These are phyloP conservation scores for Odontesthes bonariensis DNA, from an alignment of 2,113 vertebrate genomes.

Conservation along the genomic window DNA sequence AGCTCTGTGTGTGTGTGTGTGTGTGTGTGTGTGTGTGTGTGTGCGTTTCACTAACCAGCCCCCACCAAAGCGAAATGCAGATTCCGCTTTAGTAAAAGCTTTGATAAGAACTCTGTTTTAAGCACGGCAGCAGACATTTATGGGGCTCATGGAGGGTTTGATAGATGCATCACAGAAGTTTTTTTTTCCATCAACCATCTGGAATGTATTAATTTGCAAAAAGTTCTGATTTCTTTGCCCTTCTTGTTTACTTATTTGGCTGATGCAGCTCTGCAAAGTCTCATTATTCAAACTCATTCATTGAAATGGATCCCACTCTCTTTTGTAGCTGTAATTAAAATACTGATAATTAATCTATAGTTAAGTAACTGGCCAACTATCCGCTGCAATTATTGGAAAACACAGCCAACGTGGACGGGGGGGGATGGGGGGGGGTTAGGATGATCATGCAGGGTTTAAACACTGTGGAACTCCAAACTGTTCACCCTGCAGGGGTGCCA, in stretches of 20 bases:
- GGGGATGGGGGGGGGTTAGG: too few species aligned
- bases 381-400: slow-evolving; percentile 51
- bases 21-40: slow-evolving; percentile 36
- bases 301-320: not conserved
- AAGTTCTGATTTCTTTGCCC: slow-evolving; percentile 26
- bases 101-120: slow-evolving; percentile 56
- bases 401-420: slow-evolving; percentile 4
- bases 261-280: not conserved
- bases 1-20: slow-evolving; percentile 41
- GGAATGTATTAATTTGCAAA: slow-evolving; percentile 38
- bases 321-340: slow-evolving; percentile 15
- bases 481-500: slow-evolving; percentile 37
- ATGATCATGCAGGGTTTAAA: slow-evolving; percentile 69
- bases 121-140: slow-evolving; percentile 56
- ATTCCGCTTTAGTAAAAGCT: slow-evolving; percentile 55
- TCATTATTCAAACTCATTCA: not conserved
- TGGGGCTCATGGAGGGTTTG: slow-evolving; percentile 38
- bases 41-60: slow-evolving; percentile 30
- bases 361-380: slow-evolving; percentile 27
- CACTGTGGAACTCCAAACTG: slow-evolving; percentile 51
- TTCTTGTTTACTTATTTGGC: slow-evolving; percentile 2
- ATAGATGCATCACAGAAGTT: slow-evolving; percentile 35
- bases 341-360: slow-evolving; percentile 40
- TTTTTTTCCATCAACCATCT: slow-evolving; percentile 49
- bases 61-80: slow-evolving; percentile 52